Percentiles rank a stretch among this genome's conserved stretches.
phyloP scores from a whole-genome alignment of 2,888 invertebrate species.

The Cephus nigrinus region DNA sequence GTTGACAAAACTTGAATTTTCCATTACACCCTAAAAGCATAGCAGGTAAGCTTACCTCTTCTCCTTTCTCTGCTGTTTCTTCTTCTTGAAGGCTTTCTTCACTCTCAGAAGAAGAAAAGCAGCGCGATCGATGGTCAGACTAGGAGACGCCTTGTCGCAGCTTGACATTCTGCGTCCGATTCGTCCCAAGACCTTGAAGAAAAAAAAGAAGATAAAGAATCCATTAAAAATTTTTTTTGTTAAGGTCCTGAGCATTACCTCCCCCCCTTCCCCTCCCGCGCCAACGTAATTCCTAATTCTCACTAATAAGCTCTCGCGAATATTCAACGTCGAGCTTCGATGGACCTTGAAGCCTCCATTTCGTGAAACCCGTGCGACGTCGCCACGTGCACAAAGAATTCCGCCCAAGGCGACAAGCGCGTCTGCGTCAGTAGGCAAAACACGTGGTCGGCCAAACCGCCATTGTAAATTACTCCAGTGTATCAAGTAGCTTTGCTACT shows the following conservation, averaged over 20 bases:
- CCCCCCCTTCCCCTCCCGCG: no score
- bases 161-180: constrained; percentile 60
- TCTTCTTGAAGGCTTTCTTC: constrained; percentile 90
- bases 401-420: no score
- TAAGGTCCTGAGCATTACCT: not conserved
- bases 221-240: not conserved
- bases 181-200: constrained; percentile 47
- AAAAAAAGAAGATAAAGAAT: not conserved
- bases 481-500: no score
- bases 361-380: not conserved
- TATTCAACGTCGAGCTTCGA: not conserved
- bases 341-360: not conserved
- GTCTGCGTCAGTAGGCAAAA: not conserved
- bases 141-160: constrained; percentile 69
- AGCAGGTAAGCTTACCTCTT: constrained; percentile 74
- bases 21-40: not conserved
- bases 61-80: constrained; percentile 87
- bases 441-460: not conserved
- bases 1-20: not conserved
- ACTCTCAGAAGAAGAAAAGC: constrained; percentile 89
- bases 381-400: not conserved
- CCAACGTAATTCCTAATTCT: not conserved
- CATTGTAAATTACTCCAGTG: no score
- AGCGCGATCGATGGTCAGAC: constrained; percentile 87
- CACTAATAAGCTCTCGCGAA: not conserved